Base-by-base conservation (phyloP, 2,888 invertebrate genomes). In the Ichneumoninae sp. region DNA sequence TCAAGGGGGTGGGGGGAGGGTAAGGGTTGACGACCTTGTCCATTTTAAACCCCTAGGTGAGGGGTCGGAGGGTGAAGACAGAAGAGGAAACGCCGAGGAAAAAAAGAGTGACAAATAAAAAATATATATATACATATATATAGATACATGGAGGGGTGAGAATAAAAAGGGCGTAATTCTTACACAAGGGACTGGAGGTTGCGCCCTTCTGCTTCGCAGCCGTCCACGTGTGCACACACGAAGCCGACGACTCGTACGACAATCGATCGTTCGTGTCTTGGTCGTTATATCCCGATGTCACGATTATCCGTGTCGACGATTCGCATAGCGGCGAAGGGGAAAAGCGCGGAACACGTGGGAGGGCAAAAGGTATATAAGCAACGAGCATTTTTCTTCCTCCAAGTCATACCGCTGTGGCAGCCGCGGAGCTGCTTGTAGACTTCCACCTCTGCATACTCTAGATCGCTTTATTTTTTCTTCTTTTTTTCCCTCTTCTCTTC, bases 1-100 rank as follows among this genome's bases (percentile, higher is more conserved):
- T 74, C 36, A 22, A 33, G 2, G 33, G 30, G 33, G 52, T 30
- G 10, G 60, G 13, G 30, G 60, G 26, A 60, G 16, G 19, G 36
- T 88, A 88, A 88, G 88, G 89, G 87, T 89, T 89, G 86, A 86
- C 89, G 87, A 89, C 87, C 89, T 86, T 87, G 84, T 13, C 74
- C 74, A 60, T 50, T 75, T 44, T 65, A 75, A 75, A 65, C 74
- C 16, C 74, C 22, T 65, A 33, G 50, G 10, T 19, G 62, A 75
- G 62, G 65, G 62, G 47, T 19, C 36, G 74, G 50, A 44, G 19
- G 19, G 44, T 68, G 78, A 84, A 78, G 80, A 30, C 72, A 40
- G 44, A 44, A 19, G 71, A 71, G 36, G 65, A 40, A n/a, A 62
- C 44, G 57, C 8, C 44, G 50, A 22, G 69, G 16, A 26, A 60